Conservation (phyloP, 2,888 invertebrate genomes). For the Pyrgus malvae region DNA sequence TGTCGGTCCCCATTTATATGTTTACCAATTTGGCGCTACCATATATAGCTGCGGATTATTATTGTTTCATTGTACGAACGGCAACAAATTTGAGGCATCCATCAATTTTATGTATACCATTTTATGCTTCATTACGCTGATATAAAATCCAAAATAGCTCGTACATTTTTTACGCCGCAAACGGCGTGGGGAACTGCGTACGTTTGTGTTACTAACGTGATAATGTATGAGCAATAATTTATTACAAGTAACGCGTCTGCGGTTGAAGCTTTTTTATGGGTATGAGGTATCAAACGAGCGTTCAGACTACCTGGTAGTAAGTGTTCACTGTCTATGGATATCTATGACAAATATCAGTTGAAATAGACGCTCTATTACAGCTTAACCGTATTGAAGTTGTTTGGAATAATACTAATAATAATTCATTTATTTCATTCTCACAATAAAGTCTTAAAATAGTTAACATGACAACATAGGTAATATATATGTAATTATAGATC, state of each 20-base stretch:
- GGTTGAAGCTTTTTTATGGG: conserved; percentile 30
- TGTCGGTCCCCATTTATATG: conserved; percentile 38
- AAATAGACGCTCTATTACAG: neutral
- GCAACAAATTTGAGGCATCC: conserved; percentile 35
- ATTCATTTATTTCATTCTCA: too few species aligned
- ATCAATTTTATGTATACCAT: conserved; percentile 36
- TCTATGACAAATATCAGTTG: neutral
- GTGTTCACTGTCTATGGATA: neutral
- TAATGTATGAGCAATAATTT: conserved; percentile 38
- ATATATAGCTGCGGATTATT: conserved; percentile 39
- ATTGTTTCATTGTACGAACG: conserved; percentile 41
- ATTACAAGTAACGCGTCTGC: conserved; percentile 38
- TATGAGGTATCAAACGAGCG: conserved; percentile 11
- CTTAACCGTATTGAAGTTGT: neutral
- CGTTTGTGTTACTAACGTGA: conserved; percentile 38
- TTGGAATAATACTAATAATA: too few species aligned
- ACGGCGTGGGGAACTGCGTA: conserved; percentile 25
- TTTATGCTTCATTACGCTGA: conserved; percentile 34
- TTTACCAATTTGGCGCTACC: conserved; percentile 41
- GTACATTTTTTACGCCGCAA: conserved; percentile 29
- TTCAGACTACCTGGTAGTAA: conserved; percentile 7
- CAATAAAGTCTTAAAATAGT: too few species aligned
- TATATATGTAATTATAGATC: too few species aligned
- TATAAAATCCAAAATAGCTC: conserved; percentile 35
- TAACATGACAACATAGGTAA: too few species aligned